Evolutionary conservation across 2,797 vertebrate genomes (phyloP).

Genomic region (Pseudomugil gertrudae): DNA sequence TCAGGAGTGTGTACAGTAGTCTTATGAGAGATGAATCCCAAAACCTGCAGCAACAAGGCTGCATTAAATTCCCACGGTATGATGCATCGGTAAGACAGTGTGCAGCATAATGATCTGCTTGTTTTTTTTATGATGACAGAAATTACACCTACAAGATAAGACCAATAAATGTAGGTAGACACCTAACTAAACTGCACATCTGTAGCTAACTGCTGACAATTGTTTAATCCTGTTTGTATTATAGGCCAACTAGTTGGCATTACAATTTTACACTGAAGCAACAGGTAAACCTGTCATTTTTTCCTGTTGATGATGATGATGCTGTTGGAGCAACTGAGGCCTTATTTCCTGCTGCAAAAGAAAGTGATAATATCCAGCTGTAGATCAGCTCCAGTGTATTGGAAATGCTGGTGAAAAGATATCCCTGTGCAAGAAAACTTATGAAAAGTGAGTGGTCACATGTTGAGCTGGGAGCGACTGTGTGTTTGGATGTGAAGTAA

Average conservation of each 20-base stretch:
- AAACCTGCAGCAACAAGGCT: constrained; percentile 25
- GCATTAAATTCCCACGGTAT: constrained; percentile 1
- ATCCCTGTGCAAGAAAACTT: too few species aligned
- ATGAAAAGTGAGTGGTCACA: too few species aligned
- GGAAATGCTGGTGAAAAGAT: too few species aligned
- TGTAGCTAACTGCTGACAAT: constrained; percentile 46
- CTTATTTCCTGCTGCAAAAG: too few species aligned
- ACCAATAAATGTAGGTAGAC: constrained; percentile 35
- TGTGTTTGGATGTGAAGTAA: too few species aligned
- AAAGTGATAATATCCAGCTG: too few species aligned
- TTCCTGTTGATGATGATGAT: too few species aligned
- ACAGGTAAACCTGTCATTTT: constrained; percentile 1
- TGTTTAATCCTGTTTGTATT: constrained; percentile 45
- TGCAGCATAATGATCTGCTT: constrained; percentile 21
- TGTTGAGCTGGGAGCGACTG: too few species aligned
- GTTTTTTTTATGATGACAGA: constrained; percentile 33
- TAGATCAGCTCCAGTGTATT: too few species aligned
- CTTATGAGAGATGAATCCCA: constrained; percentile 40
- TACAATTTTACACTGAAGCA: constrained; percentile 17
- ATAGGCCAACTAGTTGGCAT: constrained; percentile 25
- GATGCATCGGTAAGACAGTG: constrained; percentile 4
- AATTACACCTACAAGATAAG: constrained; percentile 27
- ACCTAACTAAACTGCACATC: constrained; percentile 46
- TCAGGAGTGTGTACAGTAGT: constrained; percentile 17
- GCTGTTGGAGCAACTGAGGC: too few species aligned